Conservation (phyloP, 2,113 vertebrate species). For the Passer montanus region DNA sequence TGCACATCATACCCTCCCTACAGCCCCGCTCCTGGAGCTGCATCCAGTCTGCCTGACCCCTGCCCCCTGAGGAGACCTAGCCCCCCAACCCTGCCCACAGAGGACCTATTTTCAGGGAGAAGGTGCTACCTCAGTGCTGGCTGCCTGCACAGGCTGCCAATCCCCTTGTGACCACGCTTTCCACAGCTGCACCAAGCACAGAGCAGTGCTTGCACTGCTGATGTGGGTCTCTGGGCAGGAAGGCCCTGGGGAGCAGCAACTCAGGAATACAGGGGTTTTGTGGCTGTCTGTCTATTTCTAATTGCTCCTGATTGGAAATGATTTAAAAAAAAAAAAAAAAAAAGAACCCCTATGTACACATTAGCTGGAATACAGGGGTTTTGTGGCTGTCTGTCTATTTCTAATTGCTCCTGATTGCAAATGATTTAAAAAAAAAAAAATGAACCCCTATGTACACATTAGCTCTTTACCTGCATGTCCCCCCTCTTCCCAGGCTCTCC, state of each 20-base stretch:
- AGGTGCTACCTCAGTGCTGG: neutral
- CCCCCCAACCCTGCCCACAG: no score
- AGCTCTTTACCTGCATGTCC: neutral
- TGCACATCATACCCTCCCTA: fast-evolving
- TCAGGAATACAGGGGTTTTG: neutral
- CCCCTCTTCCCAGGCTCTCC: neutral
- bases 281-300: neutral
- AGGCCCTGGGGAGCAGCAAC: neutral
- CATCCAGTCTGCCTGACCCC: fast-evolving
- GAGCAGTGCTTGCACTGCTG: fast-evolving
- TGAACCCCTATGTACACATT: neutral
- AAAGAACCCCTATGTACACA: neutral
- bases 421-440: fast-evolving
- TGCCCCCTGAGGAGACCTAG: fast-evolving
- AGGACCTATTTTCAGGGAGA: neutral
- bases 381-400: neutral
- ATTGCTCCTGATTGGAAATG: neutral
- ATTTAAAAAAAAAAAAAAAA: neutral
- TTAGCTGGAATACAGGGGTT: neutral
- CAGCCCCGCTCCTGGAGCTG: neutral
- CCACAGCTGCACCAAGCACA: neutral
- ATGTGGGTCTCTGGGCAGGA: neutral
- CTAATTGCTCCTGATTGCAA: neutral
- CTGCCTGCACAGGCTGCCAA: neutral
- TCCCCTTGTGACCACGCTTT: fast-evolving